phyloP scores from a whole-genome alignment of 2,113 vertebrate species.

The Strigops habroptila region DNA sequence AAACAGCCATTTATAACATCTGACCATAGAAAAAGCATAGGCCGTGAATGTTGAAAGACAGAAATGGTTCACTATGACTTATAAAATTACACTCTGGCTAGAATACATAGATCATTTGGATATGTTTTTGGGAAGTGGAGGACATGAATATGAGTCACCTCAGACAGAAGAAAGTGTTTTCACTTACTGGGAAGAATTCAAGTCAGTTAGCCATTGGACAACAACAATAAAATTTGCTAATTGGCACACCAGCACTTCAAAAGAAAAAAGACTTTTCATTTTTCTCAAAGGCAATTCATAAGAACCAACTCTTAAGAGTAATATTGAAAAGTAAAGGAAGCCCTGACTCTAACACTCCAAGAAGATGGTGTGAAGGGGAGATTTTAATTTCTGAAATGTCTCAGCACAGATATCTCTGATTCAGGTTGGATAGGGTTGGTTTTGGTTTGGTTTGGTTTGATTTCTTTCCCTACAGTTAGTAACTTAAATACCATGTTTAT shows the following conservation, averaged over 20 bases:
- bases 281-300: neutral
- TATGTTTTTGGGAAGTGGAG: neutral
- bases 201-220: fast-evolving
- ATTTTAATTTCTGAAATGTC: neutral
- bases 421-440: neutral
- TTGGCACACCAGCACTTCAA: neutral
- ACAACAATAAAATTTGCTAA: neutral
- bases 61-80: neutral
- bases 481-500: neutral
- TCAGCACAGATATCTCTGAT: neutral
- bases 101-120: neutral
- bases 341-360: neutral
- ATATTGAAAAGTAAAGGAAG: neutral
- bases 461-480: neutral
- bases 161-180: neutral
- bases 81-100: neutral
- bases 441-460: neutral
- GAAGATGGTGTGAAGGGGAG: neutral
- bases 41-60: neutral
- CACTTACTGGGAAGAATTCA: neutral
- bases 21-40: neutral
- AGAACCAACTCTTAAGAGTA: neutral
- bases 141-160: neutral
- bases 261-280: neutral
- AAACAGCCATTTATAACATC: neutral